These are phyloP conservation scores for Neodontobutis hainanensis DNA, from an alignment of 2,113 vertebrate genomes.

Conservation along the genomic window DNA sequence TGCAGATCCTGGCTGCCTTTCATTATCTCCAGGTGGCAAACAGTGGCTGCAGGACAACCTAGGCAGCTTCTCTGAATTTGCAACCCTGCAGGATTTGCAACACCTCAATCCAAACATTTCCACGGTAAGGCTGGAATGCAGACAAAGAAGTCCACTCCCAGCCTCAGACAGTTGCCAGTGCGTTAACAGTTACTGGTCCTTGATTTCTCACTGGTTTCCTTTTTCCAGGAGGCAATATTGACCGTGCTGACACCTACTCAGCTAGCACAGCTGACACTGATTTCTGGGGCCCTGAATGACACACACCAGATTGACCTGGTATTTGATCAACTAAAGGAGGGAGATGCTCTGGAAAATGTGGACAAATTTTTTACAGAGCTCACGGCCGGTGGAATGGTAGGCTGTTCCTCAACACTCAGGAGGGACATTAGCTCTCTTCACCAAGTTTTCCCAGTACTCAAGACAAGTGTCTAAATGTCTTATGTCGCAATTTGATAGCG, in stretches of 20 bases:
- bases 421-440: background rate
- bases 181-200: background rate
- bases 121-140: constrained; percentile 36
- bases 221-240: constrained; percentile 16
- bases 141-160: background rate
- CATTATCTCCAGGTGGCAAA: background rate
- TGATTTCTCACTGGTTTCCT: constrained; percentile 9
- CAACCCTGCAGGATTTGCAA: constrained; percentile 34
- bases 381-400: constrained; percentile 23
- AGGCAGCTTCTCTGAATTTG: constrained; percentile 43
- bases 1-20: constrained; percentile 56
- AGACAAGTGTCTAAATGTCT: background rate
- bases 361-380: constrained; percentile 10
- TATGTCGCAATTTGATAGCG: background rate
- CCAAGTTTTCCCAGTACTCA: background rate
- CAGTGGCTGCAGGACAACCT: constrained; percentile 57
- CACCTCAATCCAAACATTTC: constrained; percentile 58
- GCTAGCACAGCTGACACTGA: constrained; percentile 45
- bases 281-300: constrained; percentile 15
- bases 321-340: constrained; percentile 22
- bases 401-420: background rate
- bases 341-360: constrained; percentile 37
- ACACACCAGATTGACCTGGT: constrained; percentile 22
- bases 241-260: constrained; percentile 51
- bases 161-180: background rate